These are phyloP conservation scores for Neodiprion fabricii DNA, from an alignment of 1,140 invertebrate species.

Conservation along the genomic window DNA sequence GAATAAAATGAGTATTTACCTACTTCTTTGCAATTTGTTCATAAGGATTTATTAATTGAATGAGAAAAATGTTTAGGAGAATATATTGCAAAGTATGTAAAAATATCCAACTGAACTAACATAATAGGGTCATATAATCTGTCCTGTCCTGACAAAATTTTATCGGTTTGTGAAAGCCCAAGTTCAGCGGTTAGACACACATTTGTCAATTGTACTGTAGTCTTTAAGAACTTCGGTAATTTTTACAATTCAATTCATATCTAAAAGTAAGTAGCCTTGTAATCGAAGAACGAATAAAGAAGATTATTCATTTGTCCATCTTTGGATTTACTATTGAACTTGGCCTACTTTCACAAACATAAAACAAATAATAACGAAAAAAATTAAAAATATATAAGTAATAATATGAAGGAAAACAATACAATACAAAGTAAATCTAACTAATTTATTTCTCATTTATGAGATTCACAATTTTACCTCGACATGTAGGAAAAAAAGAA, in stretches of 20 bases:
- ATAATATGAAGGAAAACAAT: conserved; percentile 4
- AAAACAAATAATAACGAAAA: not conserved
- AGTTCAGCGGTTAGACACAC: not conserved
- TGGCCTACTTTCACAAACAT: not conserved
- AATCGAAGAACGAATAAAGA: not conserved
- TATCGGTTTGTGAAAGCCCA: not conserved
- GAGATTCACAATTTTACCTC: conserved; percentile 30
- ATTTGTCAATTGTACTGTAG: not conserved
- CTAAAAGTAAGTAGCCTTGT: conserved; percentile 5
- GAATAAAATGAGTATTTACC: not conserved
- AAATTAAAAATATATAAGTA: conserved; percentile 1
- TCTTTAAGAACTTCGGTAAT: not conserved
- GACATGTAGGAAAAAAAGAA: conserved; percentile 27
- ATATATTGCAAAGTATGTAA: not conserved
- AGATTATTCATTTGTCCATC: not conserved
- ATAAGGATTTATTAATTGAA: not conserved
- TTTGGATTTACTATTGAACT: not conserved
- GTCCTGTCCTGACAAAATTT: not conserved
- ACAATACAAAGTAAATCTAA: conserved; percentile 17
- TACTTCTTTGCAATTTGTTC: not conserved
- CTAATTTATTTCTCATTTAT: conserved; percentile 21
- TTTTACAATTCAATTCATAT: not conserved
- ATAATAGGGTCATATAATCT: not conserved
- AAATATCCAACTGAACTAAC: not conserved
- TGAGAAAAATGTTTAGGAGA: not conserved